Percentiles rank a stretch among this genome's conserved stretches.
These are phyloP conservation scores for Papilio dardanus DNA, from an alignment of 1,140 invertebrate genomes.

Conservation along the genomic window DNA sequence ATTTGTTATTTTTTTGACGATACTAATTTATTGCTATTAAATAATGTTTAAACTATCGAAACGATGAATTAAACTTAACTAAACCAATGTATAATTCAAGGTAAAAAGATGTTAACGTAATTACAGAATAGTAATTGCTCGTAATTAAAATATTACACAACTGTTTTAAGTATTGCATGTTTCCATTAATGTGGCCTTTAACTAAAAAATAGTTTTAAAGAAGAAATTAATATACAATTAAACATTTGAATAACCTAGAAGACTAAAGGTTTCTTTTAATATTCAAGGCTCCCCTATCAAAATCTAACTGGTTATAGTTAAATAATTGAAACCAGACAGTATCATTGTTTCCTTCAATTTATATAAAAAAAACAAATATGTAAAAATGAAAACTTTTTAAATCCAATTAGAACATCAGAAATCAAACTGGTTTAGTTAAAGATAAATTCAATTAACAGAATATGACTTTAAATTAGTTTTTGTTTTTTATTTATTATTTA, in stretches of 20 bases:
- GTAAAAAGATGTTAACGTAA: constrained; percentile 4
- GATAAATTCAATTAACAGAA: no score
- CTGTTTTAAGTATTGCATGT: constrained; percentile 31
- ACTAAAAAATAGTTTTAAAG: not conserved
- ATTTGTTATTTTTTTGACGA: constrained; percentile 1
- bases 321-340: not conserved
- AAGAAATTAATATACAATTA: not conserved
- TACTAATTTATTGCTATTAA: constrained; percentile 1
- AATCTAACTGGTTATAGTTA: not conserved
- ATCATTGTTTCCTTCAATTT: no score
- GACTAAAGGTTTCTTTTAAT: not conserved
- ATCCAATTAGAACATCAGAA: no score
- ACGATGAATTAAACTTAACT: not conserved
- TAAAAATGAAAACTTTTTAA: no score
- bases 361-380: no score
- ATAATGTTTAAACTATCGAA: not conserved
- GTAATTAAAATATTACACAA: constrained; percentile 35
- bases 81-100: not conserved
- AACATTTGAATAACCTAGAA: not conserved
- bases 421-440: no score
- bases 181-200: not conserved
- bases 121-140: not conserved
- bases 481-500: no score
- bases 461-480: no score
- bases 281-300: not conserved